Evolutionary conservation across 1,140 invertebrate genomes (phyloP), one percentile per base, ranked within the genome.

Genomic region (Monochamus saltuarius): DNA sequence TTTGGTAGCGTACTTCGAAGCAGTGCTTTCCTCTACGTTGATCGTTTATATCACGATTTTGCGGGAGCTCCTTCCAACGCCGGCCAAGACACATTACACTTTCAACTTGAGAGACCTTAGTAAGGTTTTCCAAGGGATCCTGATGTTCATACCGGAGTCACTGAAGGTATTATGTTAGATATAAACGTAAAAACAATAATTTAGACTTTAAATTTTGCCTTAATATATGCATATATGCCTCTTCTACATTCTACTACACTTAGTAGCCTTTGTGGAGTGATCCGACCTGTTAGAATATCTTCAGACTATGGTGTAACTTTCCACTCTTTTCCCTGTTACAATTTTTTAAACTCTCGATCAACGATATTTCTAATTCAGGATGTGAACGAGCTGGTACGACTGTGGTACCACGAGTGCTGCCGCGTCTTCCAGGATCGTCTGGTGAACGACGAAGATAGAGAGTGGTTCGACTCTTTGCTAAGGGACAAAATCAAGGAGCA

Each of bases 61-160:
- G 56, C 72, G 65, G 39, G 80, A 85, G 65, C 75, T 89, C 1
- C 69, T 88, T 2, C 87, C 88, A 0, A 85, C 83, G 0, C 87
- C 88, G 0, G 77, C 84, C 17, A 89, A 88, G 71, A 87, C 85
- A 0, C 88, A 90, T 71, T 89, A 89, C 62, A 82, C 86, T 4
- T 90, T 89, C 64, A 89, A 89, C 75, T 74, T 89, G 58, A 75
- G 87, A 55, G 84, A 86, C 70, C 80, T 89, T 34, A 82, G 84
- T 73, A 85, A 90, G 69, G 87, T 92, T 10, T 89, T 93, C 69
- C 88, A 91, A 72, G 91, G 90, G 1, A 79, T 87, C 10, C 70
- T 87, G 7, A 86, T 87, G 85, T 75, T 82, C 59, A 78, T 83
- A 11, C 80, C 85, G 0, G 58, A 67, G 13, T 64, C 68, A 17